phyloP scores from a whole-genome alignment of 2,888 invertebrate genomes.

The Drosophila ustulata region DNA sequence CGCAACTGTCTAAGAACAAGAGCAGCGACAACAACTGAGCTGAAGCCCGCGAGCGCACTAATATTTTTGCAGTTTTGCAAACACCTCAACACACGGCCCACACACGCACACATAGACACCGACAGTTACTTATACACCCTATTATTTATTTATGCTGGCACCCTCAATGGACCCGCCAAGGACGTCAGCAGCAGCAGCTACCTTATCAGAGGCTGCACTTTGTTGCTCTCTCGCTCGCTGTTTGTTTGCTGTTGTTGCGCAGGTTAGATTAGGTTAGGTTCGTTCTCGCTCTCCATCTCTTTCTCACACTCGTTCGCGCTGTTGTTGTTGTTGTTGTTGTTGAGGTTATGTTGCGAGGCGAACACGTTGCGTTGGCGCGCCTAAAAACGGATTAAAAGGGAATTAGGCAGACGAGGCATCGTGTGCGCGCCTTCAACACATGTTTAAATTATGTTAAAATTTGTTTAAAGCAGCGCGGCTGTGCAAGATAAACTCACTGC shows the following conservation, averaged over 20 bases:
- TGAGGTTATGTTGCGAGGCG: constrained; percentile 66
- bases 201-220: constrained; percentile 72
- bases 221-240: constrained; percentile 36
- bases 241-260: constrained; percentile 41
- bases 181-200: constrained; percentile 35
- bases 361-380: constrained; percentile 55
- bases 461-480: constrained; percentile 62
- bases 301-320: constrained; percentile 45
- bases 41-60: constrained; percentile 49
- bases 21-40: constrained; percentile 18
- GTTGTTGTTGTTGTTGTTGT: constrained; percentile 72
- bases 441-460: constrained; percentile 79
- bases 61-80: constrained; percentile 62
- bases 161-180: constrained; percentile 60
- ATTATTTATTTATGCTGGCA: constrained; percentile 69
- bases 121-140: constrained; percentile 48
- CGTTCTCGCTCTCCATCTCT: constrained; percentile 54
- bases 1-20: constrained; percentile 20
- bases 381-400: constrained; percentile 75
- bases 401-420: constrained; percentile 70
- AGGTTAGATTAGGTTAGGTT: constrained; percentile 61
- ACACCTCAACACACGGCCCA: constrained; percentile 40
- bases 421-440: constrained; percentile 74
- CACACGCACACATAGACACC: constrained; percentile 10
- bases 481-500: constrained; percentile 37